Base-by-base conservation (phyloP, 2,888 invertebrate genomes). In the Choreutis nemorana region DNA sequence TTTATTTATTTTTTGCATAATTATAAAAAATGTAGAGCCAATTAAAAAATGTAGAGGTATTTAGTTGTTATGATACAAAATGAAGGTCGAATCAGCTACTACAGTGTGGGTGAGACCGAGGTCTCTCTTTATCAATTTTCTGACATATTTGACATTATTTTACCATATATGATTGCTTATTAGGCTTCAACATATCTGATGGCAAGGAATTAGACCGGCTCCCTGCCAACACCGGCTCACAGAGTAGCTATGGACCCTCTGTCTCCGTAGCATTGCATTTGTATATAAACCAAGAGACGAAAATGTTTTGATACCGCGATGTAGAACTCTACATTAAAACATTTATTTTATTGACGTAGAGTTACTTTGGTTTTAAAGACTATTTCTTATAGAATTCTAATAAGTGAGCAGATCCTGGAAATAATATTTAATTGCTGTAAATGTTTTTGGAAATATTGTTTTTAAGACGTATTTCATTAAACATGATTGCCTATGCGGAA, bases 231-330 rank as follows among this genome's bases (percentile, higher is more conserved):
- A 59, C 75, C 73, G 66, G 62, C 52, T 43, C 42, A 64, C 73
- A 63, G 55, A 70, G 77, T 77, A 77, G 73, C 77, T 60, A 72
- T 70, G 77, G 75, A 77, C 77, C 62, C 59, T 61, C 73, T 64
- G 28, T 10, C 3, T 6, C 2, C 7, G 2, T 0, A 0, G 0
- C 0, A 1, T 6, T 9, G 16, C 28, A 20, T 3, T 29, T 12
- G 10, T 29, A 31, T 46, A 42, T 48, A 46, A 54, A 55, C 41
- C 14, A 6, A 45, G 20, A 10, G 8, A 1, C 1, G 8, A 12
- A 41, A 52, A 68, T 64, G 61, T 41, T 49, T 45, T 33, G 23
- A 44, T 59, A 59, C 48, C 62, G 75, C 51, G 75, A 58, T 70
- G 45, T 45, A 75, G 70, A 36, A 48, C 38, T 35, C 11, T n/a